Percentiles rank a stretch among this genome's conserved stretches.
Conservation (phyloP, 2,888 invertebrate species). For the Idaea aversata region DNA sequence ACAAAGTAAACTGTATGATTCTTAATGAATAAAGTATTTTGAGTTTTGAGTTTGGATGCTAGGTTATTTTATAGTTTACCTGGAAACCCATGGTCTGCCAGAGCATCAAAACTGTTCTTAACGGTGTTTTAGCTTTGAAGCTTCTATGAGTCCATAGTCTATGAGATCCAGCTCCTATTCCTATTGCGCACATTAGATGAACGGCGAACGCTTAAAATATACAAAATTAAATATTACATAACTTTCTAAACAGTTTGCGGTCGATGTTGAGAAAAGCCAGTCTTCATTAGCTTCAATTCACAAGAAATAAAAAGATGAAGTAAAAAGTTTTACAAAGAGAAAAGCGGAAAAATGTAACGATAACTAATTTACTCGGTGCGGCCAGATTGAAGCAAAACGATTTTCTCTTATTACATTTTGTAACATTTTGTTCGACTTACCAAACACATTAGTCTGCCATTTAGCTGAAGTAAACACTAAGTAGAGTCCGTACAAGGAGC, state of each 20-base stretch:
- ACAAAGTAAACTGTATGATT: too few relatives aligned
- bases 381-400: neutral
- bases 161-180: slow-evolving; percentile 97
- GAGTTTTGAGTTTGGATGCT: too few relatives aligned
- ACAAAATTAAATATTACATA: slow-evolving; percentile 1
- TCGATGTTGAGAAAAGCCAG: neutral
- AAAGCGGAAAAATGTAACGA: neutral
- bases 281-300: neutral
- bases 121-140: slow-evolving; percentile 93
- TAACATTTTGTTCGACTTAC: slow-evolving; percentile 65
- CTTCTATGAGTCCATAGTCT: slow-evolving; percentile 96
- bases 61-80: slow-evolving; percentile 66
- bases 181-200: slow-evolving; percentile 87
- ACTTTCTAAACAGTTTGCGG: neutral
- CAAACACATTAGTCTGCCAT: slow-evolving; percentile 82
- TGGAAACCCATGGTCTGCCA: slow-evolving; percentile 93
- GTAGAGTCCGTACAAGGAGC: slow-evolving; percentile 84
- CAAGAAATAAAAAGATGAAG: neutral
- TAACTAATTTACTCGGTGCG: neutral
- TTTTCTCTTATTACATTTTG: neutral
- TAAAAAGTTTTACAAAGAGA: neutral
- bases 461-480: slow-evolving; percentile 84
- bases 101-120: slow-evolving; percentile 89
- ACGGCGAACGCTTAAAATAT: slow-evolving; percentile 81
- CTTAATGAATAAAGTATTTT: too few relatives aligned